Evolutionary conservation across 2,888 invertebrate genomes (phyloP), one percentile per base, ranked within the genome.

Genomic region (Acleris literana): DNA sequence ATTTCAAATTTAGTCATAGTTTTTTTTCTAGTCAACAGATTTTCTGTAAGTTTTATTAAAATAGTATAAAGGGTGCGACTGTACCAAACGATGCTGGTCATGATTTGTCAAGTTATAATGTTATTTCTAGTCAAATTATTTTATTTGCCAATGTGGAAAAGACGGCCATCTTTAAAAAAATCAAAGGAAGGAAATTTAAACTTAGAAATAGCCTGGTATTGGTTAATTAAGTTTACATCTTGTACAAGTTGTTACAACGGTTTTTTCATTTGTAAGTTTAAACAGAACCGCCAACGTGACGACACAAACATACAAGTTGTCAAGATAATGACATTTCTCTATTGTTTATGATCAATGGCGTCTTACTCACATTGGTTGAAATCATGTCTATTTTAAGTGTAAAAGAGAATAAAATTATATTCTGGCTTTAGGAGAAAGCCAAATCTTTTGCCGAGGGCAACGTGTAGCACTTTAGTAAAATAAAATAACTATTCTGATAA

Each of bases 51-150:
- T 20, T 62, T 48, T 39, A 46, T 22, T 66, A 57, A 46, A 52
- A 59, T 71, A 65, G 63, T 57, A 68, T 17, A 64, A 16, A 60
- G 69, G 76, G 90, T 92, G 92, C 92, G 92, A 87, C 92, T 92
- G 92, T 90, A 87, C 80, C 75, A 72, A 74, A 73, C 70, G 74
- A 75, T 77, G 76, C 72, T 75, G 78, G 79, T 84, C 76, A 81
- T 87, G 74, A 78, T 85, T 88, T 87, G 80, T 86, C 79, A 77
- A 77, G 80, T 75, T 85, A 83, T 81, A 81, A 75, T 84, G 88
- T 92, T 91, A 82, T 84, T 87, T 90, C 92, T 91, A 92, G 92
- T 92, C 92, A 88, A 92, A 90, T 89, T 88, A 87, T 86, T 89
- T 89, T 84, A 82, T 81, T 74, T 74, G 74, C 83, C 81, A 82